Conservation (phyloP, 2,888 invertebrate genomes). For the Drosophila bunnanda region DNA sequence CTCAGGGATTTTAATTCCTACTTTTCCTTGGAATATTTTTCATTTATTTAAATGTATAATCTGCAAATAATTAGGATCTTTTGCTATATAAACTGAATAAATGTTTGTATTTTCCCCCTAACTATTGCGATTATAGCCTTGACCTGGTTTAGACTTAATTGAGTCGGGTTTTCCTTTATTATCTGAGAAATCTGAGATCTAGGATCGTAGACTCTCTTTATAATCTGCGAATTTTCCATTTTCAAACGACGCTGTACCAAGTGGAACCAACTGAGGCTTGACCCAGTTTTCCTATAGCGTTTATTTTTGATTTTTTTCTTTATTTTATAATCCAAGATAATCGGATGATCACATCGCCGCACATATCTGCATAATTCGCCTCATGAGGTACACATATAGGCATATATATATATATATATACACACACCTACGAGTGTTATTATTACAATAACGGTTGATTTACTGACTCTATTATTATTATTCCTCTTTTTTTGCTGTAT, state of each 20-base stretch:
- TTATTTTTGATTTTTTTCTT: not conserved
- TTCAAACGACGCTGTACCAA: not conserved
- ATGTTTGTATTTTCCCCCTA: not conserved
- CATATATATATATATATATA: not conserved
- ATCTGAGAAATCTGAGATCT: not conserved
- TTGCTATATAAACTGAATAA: not conserved
- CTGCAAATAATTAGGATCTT: too few relatives aligned
- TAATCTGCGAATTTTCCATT: conserved; percentile 13
- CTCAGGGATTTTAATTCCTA: too few relatives aligned
- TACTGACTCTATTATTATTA: conserved; percentile 12
- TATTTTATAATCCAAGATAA: conserved; percentile 34
- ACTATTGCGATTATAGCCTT: not conserved
- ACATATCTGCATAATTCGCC: conserved; percentile 31
- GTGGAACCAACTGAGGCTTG: conserved; percentile 33
- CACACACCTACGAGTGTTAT: not conserved
- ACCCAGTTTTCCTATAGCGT: conserved; percentile 18
- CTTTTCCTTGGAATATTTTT: too few relatives aligned
- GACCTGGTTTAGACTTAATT: not conserved
- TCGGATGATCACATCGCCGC: conserved; percentile 35
- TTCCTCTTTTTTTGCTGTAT: not conserved
- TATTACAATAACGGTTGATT: conserved; percentile 23
- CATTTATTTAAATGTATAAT: too few relatives aligned
- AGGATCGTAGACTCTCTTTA: not conserved
- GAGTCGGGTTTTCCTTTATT: not conserved
- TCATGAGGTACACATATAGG: too few relatives aligned